Evolutionary conservation across 1,140 invertebrate genomes (phyloP).

Genomic region (Meloidogyne floridensis): DNA sequence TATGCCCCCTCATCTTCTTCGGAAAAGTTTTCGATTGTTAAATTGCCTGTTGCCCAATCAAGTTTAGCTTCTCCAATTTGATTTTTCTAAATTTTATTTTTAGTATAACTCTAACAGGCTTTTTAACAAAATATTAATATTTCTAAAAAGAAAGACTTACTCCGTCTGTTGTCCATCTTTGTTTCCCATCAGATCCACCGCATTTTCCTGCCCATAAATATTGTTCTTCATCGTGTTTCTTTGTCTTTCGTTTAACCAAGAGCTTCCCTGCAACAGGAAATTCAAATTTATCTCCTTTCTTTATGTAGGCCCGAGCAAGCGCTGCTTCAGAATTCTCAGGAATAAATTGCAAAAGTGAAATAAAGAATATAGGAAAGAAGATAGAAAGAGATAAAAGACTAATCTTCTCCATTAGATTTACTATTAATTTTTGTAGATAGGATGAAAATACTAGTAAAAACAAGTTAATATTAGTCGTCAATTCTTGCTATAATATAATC

Average conservation of each 20-base stretch:
- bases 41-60: neutral
- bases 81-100: neutral
- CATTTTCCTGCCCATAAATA: neutral
- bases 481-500: too few species aligned
- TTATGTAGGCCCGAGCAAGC: neutral
- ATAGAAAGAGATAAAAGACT: neutral
- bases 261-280: constrained; percentile 1
- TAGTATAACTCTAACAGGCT: neutral
- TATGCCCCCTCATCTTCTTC: neutral
- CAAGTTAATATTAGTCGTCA: too few species aligned
- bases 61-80: neutral
- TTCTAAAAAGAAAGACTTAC: neutral
- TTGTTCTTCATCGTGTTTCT: neutral
- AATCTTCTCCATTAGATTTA: neutral
- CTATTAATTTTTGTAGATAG: too few species aligned
- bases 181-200: neutral
- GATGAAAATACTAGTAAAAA: too few species aligned
- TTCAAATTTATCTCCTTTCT: neutral
- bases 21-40: neutral
- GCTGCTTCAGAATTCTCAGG: neutral
- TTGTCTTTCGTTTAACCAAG: constrained; percentile 9
- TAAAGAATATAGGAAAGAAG: neutral
- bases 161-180: neutral
- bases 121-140: neutral
- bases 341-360: neutral